Evolutionary conservation across 2,113 vertebrate species (phyloP).

Genomic region (Eidolon helvum): DNA sequence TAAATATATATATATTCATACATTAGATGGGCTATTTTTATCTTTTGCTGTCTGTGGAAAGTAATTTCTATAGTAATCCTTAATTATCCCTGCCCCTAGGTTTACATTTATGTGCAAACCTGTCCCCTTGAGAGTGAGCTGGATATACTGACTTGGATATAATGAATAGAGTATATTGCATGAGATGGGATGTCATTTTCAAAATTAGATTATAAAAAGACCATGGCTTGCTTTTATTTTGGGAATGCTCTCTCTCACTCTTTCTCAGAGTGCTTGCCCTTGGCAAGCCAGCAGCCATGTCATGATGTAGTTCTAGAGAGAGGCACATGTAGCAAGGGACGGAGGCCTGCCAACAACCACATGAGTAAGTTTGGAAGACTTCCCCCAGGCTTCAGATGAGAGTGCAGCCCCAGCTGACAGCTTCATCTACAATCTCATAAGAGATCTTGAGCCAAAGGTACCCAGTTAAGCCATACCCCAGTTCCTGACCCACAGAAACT

Average conservation of each 20-base stretch:
- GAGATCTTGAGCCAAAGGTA: not conserved
- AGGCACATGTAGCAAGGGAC: not conserved
- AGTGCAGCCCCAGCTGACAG: not conserved
- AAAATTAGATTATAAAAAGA: not conserved
- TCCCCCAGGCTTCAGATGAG: not conserved
- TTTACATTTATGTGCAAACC: not conserved
- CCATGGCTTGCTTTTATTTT: not conserved
- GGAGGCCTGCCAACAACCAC: not conserved
- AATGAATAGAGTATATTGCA: not conserved
- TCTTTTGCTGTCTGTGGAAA: not conserved
- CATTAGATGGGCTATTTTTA: not conserved
- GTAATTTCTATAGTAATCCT: not conserved
- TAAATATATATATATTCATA: not conserved
- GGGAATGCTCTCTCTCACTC: not conserved
- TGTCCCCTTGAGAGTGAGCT: not conserved
- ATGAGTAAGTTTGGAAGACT: not conserved
- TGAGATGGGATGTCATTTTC: not conserved
- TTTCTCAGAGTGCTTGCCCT: not conserved
- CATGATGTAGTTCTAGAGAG: not conserved
- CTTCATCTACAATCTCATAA: not conserved
- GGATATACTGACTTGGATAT: not conserved
- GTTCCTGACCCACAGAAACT: not conserved
- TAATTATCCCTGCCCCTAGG: not conserved
- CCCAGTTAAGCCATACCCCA: not conserved
- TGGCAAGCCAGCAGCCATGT: not conserved